Evolutionary conservation across 1,140 invertebrate species (phyloP).

Genomic region (Pomacea maculata): DNA sequence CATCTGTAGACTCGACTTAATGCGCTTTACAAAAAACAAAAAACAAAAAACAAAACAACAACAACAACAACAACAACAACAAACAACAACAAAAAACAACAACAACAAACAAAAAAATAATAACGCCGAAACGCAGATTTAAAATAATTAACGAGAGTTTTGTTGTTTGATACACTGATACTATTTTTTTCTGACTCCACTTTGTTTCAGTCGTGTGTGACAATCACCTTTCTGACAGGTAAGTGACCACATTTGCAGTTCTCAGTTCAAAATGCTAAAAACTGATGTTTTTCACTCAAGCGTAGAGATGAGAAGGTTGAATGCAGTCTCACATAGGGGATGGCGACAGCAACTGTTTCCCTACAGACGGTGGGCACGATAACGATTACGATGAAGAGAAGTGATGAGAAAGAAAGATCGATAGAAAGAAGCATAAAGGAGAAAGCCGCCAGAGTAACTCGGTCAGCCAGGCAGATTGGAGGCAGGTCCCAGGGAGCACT

Average conservation of each 20-base stretch:
- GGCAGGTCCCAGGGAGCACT: not conserved
- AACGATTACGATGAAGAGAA: not conserved
- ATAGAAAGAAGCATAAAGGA: not conserved
- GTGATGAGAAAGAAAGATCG: not conserved
- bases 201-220: conserved; percentile 3
- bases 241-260: not conserved
- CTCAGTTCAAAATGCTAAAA: no score
- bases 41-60: no score
- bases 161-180: not conserved
- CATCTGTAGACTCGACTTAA: no score
- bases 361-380: not conserved
- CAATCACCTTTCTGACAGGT: not conserved
- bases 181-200: no score
- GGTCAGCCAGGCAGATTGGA: not conserved
- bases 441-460: not conserved
- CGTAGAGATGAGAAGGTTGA: no score
- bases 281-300: no score
- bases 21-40: no score
- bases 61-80: no score
- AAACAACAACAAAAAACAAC: no score
- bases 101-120: no score
- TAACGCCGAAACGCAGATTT: no score
- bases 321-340: not conserved
- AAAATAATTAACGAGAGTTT: not conserved
- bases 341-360: not conserved